Conservation (phyloP, 2,113 vertebrate species). For the Dasyprocta punctata region DNA sequence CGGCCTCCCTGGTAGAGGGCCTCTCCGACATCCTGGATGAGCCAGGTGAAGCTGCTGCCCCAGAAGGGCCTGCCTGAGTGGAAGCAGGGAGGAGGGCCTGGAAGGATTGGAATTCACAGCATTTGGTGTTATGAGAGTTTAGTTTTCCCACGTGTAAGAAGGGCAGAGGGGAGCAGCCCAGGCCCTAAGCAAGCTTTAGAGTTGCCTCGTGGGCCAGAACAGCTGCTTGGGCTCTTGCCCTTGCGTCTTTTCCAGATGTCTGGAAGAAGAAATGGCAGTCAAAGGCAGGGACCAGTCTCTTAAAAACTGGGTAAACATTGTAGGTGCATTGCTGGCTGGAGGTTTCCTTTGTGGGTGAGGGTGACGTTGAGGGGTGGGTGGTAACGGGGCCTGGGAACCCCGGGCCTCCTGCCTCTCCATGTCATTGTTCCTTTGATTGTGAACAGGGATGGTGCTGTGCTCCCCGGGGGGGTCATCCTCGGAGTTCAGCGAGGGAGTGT, state of each 20-base stretch:
- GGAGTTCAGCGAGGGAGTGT: not conserved
- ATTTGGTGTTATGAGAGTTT: not conserved
- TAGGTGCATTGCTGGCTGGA: not conserved
- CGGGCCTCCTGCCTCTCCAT: not conserved
- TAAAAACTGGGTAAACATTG: not conserved
- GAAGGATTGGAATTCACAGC: not conserved
- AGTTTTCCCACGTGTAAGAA: not conserved
- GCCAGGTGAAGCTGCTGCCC: not conserved
- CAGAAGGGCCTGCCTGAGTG: not conserved
- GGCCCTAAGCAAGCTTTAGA: not conserved
- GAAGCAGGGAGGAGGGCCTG: not conserved
- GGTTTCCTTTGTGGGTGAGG: not conserved
- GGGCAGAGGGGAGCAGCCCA: not conserved
- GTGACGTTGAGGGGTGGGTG: not conserved
- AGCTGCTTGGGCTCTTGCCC: not conserved
- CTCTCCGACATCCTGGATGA: constrained; percentile 56
- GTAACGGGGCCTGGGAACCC: not conserved
- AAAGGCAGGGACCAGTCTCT: not conserved
- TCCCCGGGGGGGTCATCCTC: not conserved
- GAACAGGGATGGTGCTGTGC: not conserved
- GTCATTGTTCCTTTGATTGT: not conserved
- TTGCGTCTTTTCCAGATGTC: constrained; percentile 7
- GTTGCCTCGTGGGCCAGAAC: not conserved
- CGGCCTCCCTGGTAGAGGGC: constrained; percentile 44
- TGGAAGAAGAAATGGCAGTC: not conserved